phyloP scores from a whole-genome alignment of 2,113 vertebrate genomes.

The Gnathonemus longibarbis region DNA sequence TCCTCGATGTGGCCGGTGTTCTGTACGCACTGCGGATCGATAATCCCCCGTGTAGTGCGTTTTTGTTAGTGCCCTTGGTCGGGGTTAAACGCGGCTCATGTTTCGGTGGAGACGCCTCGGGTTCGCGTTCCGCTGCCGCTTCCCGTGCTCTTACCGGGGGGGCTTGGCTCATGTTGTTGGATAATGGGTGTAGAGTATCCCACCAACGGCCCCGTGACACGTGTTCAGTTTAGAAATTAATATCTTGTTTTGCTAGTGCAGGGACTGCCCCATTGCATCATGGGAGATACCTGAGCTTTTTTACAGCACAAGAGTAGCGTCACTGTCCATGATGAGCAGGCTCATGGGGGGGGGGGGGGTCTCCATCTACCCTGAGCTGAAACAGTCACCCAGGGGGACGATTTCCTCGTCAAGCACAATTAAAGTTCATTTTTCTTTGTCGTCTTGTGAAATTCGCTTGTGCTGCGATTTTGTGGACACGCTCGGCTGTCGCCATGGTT shows the following conservation, averaged over 20 bases:
- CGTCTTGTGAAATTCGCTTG: neutral
- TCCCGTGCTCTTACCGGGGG: neutral
- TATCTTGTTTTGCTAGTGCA: neutral
- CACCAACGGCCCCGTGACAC: neutral
- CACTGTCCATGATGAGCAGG: neutral
- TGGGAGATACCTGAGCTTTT: neutral
- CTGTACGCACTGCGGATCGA: neutral
- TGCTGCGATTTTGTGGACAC: neutral
- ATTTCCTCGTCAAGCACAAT: neutral
- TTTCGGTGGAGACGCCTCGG: neutral
- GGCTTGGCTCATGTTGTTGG: neutral
- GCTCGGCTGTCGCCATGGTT: neutral
- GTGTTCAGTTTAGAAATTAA: neutral
- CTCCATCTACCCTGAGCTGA: neutral
- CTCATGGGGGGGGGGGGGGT: neutral
- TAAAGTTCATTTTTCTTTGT: neutral
- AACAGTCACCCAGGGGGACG: neutral
- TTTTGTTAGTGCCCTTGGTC: neutral
- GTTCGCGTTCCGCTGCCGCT: neutral
- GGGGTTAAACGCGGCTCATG: neutral
- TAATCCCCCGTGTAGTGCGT: neutral
- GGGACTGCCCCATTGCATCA: neutral
- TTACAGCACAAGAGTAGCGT: neutral
- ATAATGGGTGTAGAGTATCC: neutral
- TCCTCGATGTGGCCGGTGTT: conserved; percentile 15